phyloP scores from a whole-genome alignment of 2,113 vertebrate species.

The Mola mola region DNA sequence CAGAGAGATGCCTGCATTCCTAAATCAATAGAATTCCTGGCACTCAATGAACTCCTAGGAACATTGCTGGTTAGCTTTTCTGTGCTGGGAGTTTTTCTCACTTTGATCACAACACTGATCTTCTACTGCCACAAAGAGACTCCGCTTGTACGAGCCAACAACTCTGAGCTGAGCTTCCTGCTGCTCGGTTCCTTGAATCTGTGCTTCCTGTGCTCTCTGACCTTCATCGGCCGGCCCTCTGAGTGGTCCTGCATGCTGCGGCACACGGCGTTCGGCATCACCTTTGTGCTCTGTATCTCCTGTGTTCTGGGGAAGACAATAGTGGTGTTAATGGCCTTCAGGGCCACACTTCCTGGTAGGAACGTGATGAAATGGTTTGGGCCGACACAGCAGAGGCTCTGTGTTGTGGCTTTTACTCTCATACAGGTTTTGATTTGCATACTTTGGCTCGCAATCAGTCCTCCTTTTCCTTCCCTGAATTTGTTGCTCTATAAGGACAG shows the following conservation, averaged over 20 bases:
- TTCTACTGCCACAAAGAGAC: slow-evolving; percentile 80
- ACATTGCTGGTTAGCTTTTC: slow-evolving; percentile 67
- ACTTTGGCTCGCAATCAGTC: slow-evolving; percentile 75
- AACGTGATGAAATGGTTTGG: slow-evolving; percentile 82
- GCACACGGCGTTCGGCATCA: slow-evolving; percentile 80
- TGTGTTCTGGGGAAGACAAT: slow-evolving; percentile 84
- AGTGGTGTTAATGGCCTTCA: slow-evolving; percentile 82
- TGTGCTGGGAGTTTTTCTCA: slow-evolving; percentile 76
- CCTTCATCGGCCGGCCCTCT: slow-evolving; percentile 78
- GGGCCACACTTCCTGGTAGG: slow-evolving; percentile 77
- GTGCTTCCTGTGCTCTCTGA: slow-evolving; percentile 81
- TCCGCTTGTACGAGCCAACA: slow-evolving; percentile 79
- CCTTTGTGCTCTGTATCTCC: slow-evolving; percentile 81
- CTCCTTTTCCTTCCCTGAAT: slow-evolving; percentile 75
- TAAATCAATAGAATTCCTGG: slow-evolving; percentile 77
- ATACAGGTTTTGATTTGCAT: slow-evolving; percentile 77
- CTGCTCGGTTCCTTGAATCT: slow-evolving; percentile 80
- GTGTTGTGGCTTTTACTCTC: slow-evolving; percentile 68
- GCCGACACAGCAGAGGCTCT: slow-evolving; percentile 72
- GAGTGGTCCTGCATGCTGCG: slow-evolving; percentile 80
- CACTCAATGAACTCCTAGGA: slow-evolving; percentile 74
- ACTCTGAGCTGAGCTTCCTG: slow-evolving; percentile 82
- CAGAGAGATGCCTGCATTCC: slow-evolving; percentile 73
- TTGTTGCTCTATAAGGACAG: slow-evolving; percentile 57
- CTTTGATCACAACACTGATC: slow-evolving; percentile 61